Conservation (phyloP, 1,140 invertebrate species). For the Drosophila littoralis region DNA sequence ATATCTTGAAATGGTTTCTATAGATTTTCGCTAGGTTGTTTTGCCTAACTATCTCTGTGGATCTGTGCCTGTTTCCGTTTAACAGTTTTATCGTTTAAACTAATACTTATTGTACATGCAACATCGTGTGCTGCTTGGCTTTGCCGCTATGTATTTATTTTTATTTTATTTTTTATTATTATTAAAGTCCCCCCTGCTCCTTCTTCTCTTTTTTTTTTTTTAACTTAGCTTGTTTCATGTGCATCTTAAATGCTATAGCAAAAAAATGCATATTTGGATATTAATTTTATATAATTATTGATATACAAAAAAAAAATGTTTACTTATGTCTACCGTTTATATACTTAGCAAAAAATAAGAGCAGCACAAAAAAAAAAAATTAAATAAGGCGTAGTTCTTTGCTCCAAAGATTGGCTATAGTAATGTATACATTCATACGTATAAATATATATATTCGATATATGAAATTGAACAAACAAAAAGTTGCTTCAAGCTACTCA, state of each 20-base stretch:
- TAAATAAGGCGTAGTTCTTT: constrained; percentile 33
- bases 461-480: constrained; percentile 18
- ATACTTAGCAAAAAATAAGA: constrained; percentile 25
- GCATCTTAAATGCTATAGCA: constrained; percentile 49
- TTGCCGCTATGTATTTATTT: constrained; percentile 48
- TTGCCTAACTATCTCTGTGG: not conserved
- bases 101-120: constrained; percentile 52
- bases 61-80: constrained; percentile 3
- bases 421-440: constrained; percentile 8
- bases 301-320: constrained; percentile 45
- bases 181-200: not conserved
- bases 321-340: constrained; percentile 42
- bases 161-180: not conserved
- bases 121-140: constrained; percentile 50
- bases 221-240: constrained; percentile 22
- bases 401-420: constrained; percentile 28
- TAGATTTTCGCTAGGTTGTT: not conserved
- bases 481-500: not conserved
- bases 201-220: not conserved
- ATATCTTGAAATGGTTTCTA: not conserved
- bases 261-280: constrained; percentile 68
- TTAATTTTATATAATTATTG: constrained; percentile 35
- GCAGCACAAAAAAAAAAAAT: constrained; percentile 18
- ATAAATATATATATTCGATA: constrained; percentile 18
- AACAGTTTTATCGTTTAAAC: constrained; percentile 5